Evolutionary conservation across 2,888 invertebrate species (phyloP), one percentile per base, ranked within the genome.

Genomic region (Acronicta alni): DNA sequence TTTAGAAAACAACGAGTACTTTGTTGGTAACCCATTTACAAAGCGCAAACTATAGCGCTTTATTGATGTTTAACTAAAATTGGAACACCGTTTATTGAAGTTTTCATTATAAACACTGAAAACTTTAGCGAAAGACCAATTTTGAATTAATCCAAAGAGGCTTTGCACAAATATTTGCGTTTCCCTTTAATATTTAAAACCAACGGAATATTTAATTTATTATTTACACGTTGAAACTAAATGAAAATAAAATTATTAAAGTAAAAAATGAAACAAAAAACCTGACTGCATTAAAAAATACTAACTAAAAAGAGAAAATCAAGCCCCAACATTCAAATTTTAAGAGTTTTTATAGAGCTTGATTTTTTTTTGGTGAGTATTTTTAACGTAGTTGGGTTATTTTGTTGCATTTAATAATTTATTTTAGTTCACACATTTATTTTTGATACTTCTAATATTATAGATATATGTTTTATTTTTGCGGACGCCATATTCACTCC

Each of bases 171-270:
- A 18, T 12, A 3, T 10, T 23, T 20, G 30, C 26, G 17, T 44
- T 43, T 37, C 12, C 23, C 6, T 3, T 9, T 10, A 23, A 20
- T 18, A 17, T 8, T 26, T 49, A 14, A 10, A 43, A 51, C 18
- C 20, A 54, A 41, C 10, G 46, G 7, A 26, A 30, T 17, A 32
- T 7, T 46, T n/a, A 3, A n/a, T n/a, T 12, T 32, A 32, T 35
- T 30, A 35, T 35, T 0, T 32, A 14, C n/a, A n/a, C 32, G 30
- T 12, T 32, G 1, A n/a, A 35, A n/a, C 72, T 44, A 41, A 20
- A 16, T 6, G 23, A 10, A 43, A 49, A 60, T 37, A 48, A 67
- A 61, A 67, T 53, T 26, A 72, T n/a, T n/a, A n/a, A n/a, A 6
- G 0, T 5, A 12, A 58, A 60, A 54, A 37, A 51, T 44, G 8